Conservation (phyloP, 2,888 invertebrate species). For the Chymomyza amoena region DNA sequence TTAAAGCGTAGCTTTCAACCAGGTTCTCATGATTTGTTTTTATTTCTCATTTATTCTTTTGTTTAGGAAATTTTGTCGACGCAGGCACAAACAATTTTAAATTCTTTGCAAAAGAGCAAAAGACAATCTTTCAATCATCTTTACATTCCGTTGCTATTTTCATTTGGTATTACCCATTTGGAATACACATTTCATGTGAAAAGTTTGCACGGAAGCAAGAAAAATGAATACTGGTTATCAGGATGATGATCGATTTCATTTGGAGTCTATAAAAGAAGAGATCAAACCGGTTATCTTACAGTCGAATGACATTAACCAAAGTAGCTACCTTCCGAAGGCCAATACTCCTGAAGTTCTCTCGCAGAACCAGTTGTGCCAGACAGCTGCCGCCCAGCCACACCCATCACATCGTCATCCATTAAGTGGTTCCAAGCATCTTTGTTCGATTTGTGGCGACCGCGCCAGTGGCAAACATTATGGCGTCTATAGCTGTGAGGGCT, state of each 20-base stretch:
- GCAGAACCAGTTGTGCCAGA: slow-evolving; percentile 81
- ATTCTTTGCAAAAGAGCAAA: no score
- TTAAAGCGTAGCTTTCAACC: neutral
- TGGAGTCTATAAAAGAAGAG: slow-evolving; percentile 89
- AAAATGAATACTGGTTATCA: slow-evolving; percentile 75
- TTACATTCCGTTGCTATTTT: no score
- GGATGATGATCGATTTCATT: slow-evolving; percentile 79
- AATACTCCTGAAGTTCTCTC: slow-evolving; percentile 77
- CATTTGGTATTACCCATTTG: neutral
- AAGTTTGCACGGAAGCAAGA: neutral
- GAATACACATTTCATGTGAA: neutral
- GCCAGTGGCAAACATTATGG: slow-evolving; percentile 99
- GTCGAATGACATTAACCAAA: slow-evolving; percentile 81
- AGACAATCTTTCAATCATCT: no score
- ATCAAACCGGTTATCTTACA: slow-evolving; percentile 94
- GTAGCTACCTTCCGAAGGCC: slow-evolving; percentile 79
- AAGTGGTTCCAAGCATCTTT: slow-evolving; percentile 96
- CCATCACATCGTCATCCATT: slow-evolving; percentile 96
- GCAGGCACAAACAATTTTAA: neutral
- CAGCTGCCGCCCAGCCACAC: slow-evolving; percentile 81
- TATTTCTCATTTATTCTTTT: neutral
- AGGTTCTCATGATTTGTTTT: neutral
- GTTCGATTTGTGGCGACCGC: slow-evolving; percentile 97
- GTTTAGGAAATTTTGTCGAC: neutral
- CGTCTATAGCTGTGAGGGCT: slow-evolving; percentile 99